A percentile compares a stretch with the other conserved stretches of the same genome.
These are phyloP conservation scores for Vannuccia rotundouncinata DNA, from an alignment of 2,888 invertebrate species.

Conservation along the genomic window DNA sequence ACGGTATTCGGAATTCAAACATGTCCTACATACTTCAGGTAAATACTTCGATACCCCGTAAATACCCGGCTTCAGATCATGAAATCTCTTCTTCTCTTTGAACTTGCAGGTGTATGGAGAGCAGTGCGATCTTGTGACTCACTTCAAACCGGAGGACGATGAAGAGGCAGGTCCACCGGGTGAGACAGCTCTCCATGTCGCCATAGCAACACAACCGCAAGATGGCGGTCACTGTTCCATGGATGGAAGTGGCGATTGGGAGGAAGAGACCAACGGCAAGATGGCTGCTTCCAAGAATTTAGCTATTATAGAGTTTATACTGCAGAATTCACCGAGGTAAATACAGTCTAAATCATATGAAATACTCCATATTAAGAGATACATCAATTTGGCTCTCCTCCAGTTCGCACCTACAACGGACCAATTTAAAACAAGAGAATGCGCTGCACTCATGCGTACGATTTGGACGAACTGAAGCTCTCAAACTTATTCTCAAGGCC, in stretches of 20 bases:
- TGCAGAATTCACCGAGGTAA: slow-evolving; percentile 33
- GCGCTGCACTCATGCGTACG: background rate
- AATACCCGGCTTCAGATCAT: too few species aligned
- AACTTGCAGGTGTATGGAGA: slow-evolving; percentile 33
- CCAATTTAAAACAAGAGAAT: background rate
- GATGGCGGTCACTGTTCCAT: background rate
- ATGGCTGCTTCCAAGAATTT: background rate
- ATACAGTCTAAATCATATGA: too few species aligned
- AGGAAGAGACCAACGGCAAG: slow-evolving; percentile 9
- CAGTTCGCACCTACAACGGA: background rate
- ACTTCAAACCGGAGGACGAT: slow-evolving; percentile 27
- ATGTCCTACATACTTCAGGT: slow-evolving; percentile 33
- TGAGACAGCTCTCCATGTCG: slow-evolving; percentile 20
- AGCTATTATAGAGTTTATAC: slow-evolving; percentile 31
- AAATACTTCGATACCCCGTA: too few species aligned
- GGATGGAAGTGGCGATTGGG: background rate
- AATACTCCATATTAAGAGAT: too few species aligned
- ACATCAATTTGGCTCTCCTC: too few species aligned
- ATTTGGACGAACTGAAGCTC: background rate
- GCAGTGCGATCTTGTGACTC: slow-evolving; percentile 26
- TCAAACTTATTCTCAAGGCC: background rate
- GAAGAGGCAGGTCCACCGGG: slow-evolving; percentile 1
- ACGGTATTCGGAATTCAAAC: slow-evolving; percentile 29
- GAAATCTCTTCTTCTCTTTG: too few species aligned
- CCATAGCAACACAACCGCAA: slow-evolving; percentile 1